A percentile compares a stretch with the other conserved stretches of the same genome.
phyloP scores from a whole-genome alignment of 2,113 vertebrate genomes.

The Syngnathus scovelli region DNA sequence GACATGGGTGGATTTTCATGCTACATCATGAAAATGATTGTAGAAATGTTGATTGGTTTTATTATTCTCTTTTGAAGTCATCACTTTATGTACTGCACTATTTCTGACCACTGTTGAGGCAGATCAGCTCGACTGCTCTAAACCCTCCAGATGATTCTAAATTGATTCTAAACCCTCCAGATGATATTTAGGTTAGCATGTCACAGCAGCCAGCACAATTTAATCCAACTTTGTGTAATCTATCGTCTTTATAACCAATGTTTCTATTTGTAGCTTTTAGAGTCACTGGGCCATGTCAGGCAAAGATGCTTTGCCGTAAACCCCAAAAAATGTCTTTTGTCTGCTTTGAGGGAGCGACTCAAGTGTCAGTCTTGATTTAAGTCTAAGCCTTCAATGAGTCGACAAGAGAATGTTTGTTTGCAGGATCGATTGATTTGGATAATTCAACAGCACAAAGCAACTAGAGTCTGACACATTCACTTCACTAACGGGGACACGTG shows the following conservation, averaged over 20 bases:
- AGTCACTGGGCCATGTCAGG: slow-evolving; percentile 12
- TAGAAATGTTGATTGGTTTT: slow-evolving; percentile 16
- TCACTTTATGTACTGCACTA: background rate
- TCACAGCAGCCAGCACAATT: background rate
- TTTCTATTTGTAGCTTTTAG: slow-evolving; percentile 20
- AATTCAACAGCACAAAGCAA: slow-evolving; percentile 19
- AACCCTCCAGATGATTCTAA: slow-evolving; percentile 24
- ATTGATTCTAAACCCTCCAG: slow-evolving; percentile 16
- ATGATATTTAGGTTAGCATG: slow-evolving; percentile 29
- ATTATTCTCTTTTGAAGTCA: slow-evolving; percentile 18
- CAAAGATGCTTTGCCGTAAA: slow-evolving; percentile 16
- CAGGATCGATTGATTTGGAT: slow-evolving; percentile 31
- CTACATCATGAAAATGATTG: background rate
- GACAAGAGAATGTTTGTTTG: slow-evolving; percentile 16
- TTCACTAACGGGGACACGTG: slow-evolving; percentile 30
- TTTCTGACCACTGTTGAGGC: background rate
- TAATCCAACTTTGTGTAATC: slow-evolving; percentile 6
- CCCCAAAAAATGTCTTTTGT: slow-evolving; percentile 20
- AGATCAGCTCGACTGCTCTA: background rate
- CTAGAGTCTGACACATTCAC: slow-evolving; percentile 6
- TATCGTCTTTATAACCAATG: background rate
- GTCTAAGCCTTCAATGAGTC: background rate
- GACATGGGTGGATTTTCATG: background rate
- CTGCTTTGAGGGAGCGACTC: slow-evolving; percentile 5
- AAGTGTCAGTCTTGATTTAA: slow-evolving; percentile 23